Evolutionary conservation across 2,113 vertebrate genomes (phyloP).

Genomic region (Ariopsis seemanni): DNA sequence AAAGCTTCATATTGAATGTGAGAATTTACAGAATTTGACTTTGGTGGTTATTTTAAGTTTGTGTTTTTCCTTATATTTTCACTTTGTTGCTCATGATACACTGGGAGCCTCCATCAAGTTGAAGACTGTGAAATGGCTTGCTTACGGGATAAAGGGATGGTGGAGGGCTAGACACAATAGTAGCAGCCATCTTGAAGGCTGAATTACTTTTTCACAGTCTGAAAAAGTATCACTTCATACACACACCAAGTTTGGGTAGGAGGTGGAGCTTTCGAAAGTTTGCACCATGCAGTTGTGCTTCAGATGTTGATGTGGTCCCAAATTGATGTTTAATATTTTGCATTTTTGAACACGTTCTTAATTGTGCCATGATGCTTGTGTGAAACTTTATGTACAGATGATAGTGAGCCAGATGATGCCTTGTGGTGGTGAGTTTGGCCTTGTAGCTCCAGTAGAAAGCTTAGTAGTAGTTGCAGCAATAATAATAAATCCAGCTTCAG

Average conservation of each 20-base stretch:
- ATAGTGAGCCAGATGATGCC: not conserved
- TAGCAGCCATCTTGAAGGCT: not conserved
- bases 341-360: not conserved
- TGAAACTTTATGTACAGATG: not conserved
- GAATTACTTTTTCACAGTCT: not conserved
- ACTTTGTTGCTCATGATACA: not conserved
- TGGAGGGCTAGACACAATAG: not conserved
- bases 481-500: not conserved
- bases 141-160: not conserved
- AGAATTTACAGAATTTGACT: not conserved
- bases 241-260: not conserved
- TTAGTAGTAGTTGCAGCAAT: no score
- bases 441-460: no score
- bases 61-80: not conserved
- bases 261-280: not conserved
- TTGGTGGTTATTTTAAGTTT: not conserved
- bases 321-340: not conserved
- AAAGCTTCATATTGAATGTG: not conserved
- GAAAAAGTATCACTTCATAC: not conserved
- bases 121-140: not conserved
- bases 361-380: not conserved
- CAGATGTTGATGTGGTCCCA: not conserved
- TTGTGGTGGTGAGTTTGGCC: no score
- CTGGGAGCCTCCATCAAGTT: not conserved
- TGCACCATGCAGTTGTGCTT: not conserved